Base-by-base conservation (phyloP, 1,140 invertebrate species). In the Hestina assimilis region DNA sequence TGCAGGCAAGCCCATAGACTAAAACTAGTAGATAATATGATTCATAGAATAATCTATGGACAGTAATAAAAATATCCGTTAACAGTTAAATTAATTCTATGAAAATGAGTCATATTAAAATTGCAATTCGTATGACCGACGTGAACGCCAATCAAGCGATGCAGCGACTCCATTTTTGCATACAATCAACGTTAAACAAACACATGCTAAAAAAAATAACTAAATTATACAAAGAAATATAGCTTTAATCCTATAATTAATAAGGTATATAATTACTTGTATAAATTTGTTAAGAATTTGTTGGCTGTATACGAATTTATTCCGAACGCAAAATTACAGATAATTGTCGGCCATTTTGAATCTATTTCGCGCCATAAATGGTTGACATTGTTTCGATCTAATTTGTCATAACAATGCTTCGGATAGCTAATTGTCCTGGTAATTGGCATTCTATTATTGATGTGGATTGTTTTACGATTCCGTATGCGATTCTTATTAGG, bases 301-400 rank as follows among this genome's bases (percentile, higher is more conserved):
- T 50, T 45, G 52, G 43, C 46, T 56, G 55, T 66, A 66, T 24
- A 62, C 64, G 60, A 59, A 57, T 63, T 66, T 61, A 64, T 59
- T 51, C 59, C 45, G 51, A 52, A 40, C 48, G 41, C 28, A 20
- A 46, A 55, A 42, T 50, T 40, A 28, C 63, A 60, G 55, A 63
- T 77, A 72, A 77, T 72, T 75, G 72, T 66, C 71, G 56, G 69
- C 72, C 71, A 77, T 77, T 70, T 72, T 70, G 63, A 69, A 62
- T 59, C 17, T 14, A 52, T 74, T 75, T 59, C 48, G 65, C 59
- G 61, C 73, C 62, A 61, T 51, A 59, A 50, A 60, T 28, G 63
- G 64, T 12, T 20, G 48, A 52, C 68, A 65, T 60, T 69, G 59
- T 69, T 63, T 58, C 53, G 52, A 53, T 61, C 69, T 61, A 67